These are phyloP conservation scores for Mixornis gularis DNA, from an alignment of 2,113 vertebrate species.

Conservation along the genomic window DNA sequence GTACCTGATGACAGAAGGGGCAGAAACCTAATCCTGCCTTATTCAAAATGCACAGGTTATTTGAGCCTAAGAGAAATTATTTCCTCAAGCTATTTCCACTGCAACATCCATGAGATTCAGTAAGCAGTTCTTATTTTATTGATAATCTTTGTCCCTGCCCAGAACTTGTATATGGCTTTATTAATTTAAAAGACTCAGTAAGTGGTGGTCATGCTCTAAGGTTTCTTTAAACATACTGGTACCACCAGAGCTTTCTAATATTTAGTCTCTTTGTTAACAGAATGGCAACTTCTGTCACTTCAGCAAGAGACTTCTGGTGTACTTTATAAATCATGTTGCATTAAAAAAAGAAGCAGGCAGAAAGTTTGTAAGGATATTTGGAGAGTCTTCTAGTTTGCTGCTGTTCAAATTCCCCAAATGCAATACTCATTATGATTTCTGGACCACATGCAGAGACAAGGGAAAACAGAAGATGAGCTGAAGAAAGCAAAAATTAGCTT, in stretches of 20 bases:
- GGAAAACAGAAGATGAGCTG: background rate
- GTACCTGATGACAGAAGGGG: background rate
- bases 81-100: background rate
- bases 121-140: background rate
- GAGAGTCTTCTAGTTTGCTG: background rate
- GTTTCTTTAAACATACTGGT: conserved; percentile 35
- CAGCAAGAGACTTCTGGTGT: conserved; percentile 16
- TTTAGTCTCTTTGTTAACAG: conserved; percentile 43
- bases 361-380: conserved; percentile 4
- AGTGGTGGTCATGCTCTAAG: conserved; percentile 1
- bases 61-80: background rate
- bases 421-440: background rate
- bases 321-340: conserved; percentile 3
- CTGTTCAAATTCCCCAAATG: background rate
- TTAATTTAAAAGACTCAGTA: conserved; percentile 46
- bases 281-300: conserved; percentile 34
- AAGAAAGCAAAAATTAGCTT: conserved; percentile 17
- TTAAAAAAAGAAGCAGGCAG: background rate
- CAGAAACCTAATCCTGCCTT: background rate
- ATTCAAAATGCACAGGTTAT: background rate
- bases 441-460: background rate
- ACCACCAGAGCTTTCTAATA: conserved; percentile 7
- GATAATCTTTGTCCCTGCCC: background rate
- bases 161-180: background rate
- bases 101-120: background rate